Conservation (phyloP, 2,113 vertebrate species). For the Mellivora capensis region DNA sequence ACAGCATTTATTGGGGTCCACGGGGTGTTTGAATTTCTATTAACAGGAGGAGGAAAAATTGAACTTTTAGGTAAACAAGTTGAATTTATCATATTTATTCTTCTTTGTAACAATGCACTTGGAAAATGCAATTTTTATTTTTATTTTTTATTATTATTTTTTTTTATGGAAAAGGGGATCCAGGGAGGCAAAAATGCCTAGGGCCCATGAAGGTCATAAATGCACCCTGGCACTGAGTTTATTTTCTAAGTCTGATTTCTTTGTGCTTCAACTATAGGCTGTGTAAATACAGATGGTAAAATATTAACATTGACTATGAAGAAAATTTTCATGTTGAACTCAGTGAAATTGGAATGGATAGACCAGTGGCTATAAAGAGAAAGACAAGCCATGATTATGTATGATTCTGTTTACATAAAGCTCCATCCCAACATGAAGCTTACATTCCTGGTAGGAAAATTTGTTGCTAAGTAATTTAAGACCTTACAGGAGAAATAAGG, state of each 20-base stretch:
- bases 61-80: neutral
- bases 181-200: neutral
- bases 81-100: neutral
- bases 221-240: neutral
- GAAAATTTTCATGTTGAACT: neutral
- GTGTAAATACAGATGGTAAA: neutral
- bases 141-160: neutral
- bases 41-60: neutral
- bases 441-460: neutral
- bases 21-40: neutral
- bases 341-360: neutral
- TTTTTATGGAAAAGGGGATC: neutral
- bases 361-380: neutral
- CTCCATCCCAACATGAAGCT: neutral
- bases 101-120: neutral
- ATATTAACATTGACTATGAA: neutral
- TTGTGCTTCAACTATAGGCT: neutral
- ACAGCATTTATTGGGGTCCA: neutral
- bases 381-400: neutral
- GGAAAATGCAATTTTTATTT: neutral
- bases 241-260: neutral
- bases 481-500: neutral
- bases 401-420: neutral
- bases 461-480: slow-evolving; percentile 14
- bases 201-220: neutral